Evolutionary conservation across 2,113 vertebrate species (phyloP).

Genomic region (Pontoporia blainvillei): DNA sequence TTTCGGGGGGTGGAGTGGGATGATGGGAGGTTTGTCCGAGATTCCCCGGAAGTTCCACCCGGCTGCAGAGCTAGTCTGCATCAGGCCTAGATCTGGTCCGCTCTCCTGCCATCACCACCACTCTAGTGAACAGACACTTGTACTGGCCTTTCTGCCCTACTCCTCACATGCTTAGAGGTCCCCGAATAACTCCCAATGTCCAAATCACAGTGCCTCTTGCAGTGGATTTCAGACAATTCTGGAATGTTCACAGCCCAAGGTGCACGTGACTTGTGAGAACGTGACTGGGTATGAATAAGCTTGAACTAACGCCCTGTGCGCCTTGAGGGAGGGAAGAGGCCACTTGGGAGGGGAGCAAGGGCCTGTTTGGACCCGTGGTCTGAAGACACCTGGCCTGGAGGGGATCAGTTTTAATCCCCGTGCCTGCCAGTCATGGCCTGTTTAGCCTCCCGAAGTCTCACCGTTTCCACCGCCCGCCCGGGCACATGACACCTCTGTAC

Average conservation of each 20-base stretch:
- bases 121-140: not conserved
- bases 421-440: not conserved
- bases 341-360: not conserved
- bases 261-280: not conserved
- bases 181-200: not conserved
- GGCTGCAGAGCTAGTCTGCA: not conserved
- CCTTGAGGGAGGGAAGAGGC: not conserved
- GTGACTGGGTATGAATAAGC: not conserved
- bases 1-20: fast-evolving
- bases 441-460: not conserved
- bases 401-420: not conserved
- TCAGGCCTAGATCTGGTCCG: fast-evolving
- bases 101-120: fast-evolving
- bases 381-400: not conserved
- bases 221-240: not conserved
- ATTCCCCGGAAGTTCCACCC: not conserved
- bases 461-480: not conserved
- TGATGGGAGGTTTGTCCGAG: not conserved
- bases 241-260: not conserved
- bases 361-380: not conserved
- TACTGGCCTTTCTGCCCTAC: not conserved
- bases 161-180: not conserved
- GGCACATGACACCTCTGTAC: fast-evolving
- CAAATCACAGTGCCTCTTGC: not conserved
- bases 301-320: not conserved